These are phyloP conservation scores for Gambusia holbrooki DNA, from an alignment of 2,113 vertebrate genomes.

Conservation along the genomic window DNA sequence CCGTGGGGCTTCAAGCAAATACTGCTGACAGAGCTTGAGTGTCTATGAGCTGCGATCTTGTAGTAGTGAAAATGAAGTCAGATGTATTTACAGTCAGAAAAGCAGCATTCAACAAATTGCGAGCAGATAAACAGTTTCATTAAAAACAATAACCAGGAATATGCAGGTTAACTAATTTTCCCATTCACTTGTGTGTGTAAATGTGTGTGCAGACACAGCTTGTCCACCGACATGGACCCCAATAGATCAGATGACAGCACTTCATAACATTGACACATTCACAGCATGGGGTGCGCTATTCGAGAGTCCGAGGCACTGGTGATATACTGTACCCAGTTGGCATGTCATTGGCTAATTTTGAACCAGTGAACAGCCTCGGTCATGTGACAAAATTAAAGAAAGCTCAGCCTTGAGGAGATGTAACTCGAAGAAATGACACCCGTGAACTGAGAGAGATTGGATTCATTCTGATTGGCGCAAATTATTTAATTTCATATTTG, in stretches of 20 bases:
- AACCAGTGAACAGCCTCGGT: conserved; percentile 25
- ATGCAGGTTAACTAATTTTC: conserved; percentile 15
- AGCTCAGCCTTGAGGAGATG: conserved; percentile 32
- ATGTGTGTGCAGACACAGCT: conserved; percentile 36
- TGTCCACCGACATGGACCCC: conserved; percentile 60
- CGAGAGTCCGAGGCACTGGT: conserved; percentile 43
- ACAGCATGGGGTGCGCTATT: conserved; percentile 61
- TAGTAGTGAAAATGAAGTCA: conserved; percentile 45
- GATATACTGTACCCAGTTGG: conserved; percentile 71
- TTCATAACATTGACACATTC: conserved; percentile 77
- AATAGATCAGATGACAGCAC: conserved; percentile 73
- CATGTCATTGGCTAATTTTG: conserved; percentile 59
- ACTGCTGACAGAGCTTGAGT: conserved; percentile 38
- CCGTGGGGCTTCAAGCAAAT: conserved; percentile 29
- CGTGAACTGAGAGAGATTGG: not conserved
- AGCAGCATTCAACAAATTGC: conserved; percentile 52
- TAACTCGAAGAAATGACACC: conserved; percentile 16
- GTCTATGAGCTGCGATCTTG: conserved; percentile 14
- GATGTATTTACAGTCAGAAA: conserved; percentile 47
- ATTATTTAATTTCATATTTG: not conserved
- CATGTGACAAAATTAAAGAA: conserved; percentile 40
- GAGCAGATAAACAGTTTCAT: conserved; percentile 47
- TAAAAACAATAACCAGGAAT: conserved; percentile 63
- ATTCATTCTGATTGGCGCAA: not conserved
- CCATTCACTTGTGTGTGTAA: not conserved